These are phyloP conservation scores for Otolemur garnettii DNA, from an alignment of 2,113 vertebrate genomes.

Conservation along the genomic window DNA sequence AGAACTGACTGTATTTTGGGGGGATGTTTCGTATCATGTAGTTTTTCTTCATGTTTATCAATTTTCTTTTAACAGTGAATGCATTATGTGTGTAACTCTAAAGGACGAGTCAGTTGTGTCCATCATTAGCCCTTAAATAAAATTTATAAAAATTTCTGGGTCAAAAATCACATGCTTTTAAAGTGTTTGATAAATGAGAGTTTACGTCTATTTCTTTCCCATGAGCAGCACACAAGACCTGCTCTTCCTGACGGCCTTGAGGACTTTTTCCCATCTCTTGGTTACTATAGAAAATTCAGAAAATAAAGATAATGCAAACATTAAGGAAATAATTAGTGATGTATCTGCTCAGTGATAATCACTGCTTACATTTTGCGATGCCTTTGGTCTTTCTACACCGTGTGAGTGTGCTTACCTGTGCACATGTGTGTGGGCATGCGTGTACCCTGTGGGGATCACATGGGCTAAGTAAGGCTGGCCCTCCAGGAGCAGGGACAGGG, in stretches of 20 bases:
- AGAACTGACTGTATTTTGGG: neutral
- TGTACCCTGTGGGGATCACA: neutral
- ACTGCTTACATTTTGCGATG: neutral
- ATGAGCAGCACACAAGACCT: neutral
- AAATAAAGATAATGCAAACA: neutral
- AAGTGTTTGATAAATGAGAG: neutral
- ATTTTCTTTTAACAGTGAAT: neutral
- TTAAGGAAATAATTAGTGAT: neutral
- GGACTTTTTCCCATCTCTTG: neutral
- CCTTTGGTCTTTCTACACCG: neutral
- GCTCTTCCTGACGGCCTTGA: neutral
- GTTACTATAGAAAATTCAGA: too few relatives aligned
- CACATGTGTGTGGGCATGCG: too few relatives aligned
- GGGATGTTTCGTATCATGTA: neutral
- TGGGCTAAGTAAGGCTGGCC: neutral
- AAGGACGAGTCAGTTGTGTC: neutral
- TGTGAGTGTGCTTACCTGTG: neutral
- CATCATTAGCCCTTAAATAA: neutral
- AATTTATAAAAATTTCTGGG: neutral
- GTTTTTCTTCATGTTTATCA: neutral
- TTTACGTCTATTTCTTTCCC: neutral
- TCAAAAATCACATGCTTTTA: neutral
- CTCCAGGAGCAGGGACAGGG: neutral
- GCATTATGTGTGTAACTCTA: neutral
- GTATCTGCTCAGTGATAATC: fast-evolving